These are phyloP conservation scores for Axea sp. DNA, from an alignment of 2,888 invertebrate genomes.

Conservation along the genomic window DNA sequence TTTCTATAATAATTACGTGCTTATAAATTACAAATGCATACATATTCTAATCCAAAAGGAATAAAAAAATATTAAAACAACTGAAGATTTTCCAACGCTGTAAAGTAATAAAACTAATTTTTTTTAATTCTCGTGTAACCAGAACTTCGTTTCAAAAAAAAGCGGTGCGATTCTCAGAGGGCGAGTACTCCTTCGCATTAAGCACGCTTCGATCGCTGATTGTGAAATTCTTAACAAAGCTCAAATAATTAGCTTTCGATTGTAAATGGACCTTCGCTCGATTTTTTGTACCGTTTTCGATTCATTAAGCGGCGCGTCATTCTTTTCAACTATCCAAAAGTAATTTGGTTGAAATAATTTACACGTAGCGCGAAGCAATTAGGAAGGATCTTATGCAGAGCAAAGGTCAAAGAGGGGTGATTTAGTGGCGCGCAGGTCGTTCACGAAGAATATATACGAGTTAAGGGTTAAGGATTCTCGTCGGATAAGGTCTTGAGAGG, in stretches of 20 bases:
- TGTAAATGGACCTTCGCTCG: slow-evolving; percentile 52
- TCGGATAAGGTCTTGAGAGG: slow-evolving; percentile 54
- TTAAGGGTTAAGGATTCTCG: slow-evolving; percentile 63
- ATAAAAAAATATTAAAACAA: no score
- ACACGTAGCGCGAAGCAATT: slow-evolving; percentile 77
- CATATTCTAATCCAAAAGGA: no score
- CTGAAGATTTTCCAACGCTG: no score
- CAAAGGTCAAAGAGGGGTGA: slow-evolving; percentile 72
- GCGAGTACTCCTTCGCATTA: slow-evolving; percentile 32
- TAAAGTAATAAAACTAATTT: background rate
- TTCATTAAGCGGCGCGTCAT: slow-evolving; percentile 69
- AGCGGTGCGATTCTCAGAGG: background rate
- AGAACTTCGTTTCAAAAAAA: slow-evolving; percentile 1
- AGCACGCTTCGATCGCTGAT: slow-evolving; percentile 44
- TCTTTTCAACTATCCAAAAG: slow-evolving; percentile 77
- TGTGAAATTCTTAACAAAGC: slow-evolving; percentile 54
- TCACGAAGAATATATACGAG: slow-evolving; percentile 71
- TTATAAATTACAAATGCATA: no score
- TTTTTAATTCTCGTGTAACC: background rate
- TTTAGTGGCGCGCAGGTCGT: slow-evolving; percentile 74
- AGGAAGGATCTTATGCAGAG: slow-evolving; percentile 72
- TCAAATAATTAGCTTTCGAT: slow-evolving; percentile 58
- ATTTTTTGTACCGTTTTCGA: slow-evolving; percentile 61
- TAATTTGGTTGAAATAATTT: slow-evolving; percentile 78
- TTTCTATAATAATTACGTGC: no score